phyloP scores from a whole-genome alignment of 2,797 vertebrate species.

The Acrocephalus scirpaceus region DNA sequence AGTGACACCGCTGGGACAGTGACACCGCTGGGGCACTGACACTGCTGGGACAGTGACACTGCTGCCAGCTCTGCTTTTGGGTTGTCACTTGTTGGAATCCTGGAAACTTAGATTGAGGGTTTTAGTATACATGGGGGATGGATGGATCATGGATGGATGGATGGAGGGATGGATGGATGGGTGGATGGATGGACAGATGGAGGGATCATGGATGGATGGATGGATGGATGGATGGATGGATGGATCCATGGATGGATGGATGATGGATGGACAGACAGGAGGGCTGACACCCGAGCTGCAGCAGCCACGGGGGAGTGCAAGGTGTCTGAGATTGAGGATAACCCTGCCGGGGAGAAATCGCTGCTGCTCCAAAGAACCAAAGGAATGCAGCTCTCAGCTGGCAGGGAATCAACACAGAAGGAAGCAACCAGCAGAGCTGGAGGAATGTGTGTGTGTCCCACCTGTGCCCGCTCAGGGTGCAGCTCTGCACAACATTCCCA shows the following conservation, averaged over 20 bases:
- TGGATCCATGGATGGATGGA: too few species aligned
- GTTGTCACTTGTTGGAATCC: too few species aligned
- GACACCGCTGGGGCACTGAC: too few species aligned
- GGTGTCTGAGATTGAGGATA: background rate
- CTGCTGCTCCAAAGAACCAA: background rate
- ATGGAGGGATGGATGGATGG: too few species aligned
- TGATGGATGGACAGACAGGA: background rate
- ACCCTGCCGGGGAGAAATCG: background rate
- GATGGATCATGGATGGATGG: too few species aligned
- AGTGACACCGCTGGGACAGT: too few species aligned
- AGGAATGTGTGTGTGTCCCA: fast-evolving
- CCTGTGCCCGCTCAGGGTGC: background rate
- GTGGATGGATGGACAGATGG: background rate
- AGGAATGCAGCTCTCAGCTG: background rate
- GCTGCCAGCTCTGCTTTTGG: too few species aligned
- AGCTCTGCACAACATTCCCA: background rate
- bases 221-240: too few species aligned
- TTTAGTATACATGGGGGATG: too few species aligned
- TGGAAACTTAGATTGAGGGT: too few species aligned
- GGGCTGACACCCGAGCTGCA: background rate
- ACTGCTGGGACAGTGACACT: too few species aligned
- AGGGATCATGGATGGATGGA: too few species aligned
- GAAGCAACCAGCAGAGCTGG: background rate
- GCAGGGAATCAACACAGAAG: background rate
- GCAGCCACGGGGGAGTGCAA: background rate